Evolutionary conservation across 2,797 vertebrate species (phyloP).

Genomic region (Cirrhinus mrigala): DNA sequence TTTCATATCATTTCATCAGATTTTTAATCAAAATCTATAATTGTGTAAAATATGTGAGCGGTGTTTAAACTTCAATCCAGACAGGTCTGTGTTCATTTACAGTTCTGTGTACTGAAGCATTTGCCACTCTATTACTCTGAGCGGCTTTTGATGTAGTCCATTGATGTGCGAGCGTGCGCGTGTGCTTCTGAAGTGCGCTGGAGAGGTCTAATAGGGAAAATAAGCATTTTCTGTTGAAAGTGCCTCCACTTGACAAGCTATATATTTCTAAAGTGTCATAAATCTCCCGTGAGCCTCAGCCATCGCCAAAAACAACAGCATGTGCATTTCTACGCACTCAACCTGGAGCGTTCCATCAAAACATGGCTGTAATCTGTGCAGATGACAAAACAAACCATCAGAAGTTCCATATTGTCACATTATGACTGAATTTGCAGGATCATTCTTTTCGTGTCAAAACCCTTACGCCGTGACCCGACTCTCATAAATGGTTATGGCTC

Average conservation of each 20-base stretch:
- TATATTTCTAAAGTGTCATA: conserved; percentile 63
- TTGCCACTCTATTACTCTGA: conserved; percentile 44
- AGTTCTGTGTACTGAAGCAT: conserved; percentile 33
- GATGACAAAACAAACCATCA: conserved; percentile 31
- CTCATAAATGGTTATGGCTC: not conserved
- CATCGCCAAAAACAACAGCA: conserved; percentile 24
- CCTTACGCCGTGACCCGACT: not conserved
- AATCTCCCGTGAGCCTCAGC: conserved; percentile 57
- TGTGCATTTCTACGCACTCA: conserved; percentile 16
- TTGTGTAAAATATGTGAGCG: not conserved
- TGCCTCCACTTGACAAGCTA: conserved; percentile 59
- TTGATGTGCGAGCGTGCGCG: conserved; percentile 30
- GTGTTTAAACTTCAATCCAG: conserved; percentile 31
- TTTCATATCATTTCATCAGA: conserved; percentile 34
- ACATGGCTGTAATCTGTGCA: not conserved
- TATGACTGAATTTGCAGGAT: not conserved
- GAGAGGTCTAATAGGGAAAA: conserved; percentile 58
- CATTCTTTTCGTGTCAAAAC: not conserved
- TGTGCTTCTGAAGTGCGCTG: conserved; percentile 37
- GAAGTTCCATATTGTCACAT: conserved; percentile 3
- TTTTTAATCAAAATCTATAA: conserved; percentile 24
- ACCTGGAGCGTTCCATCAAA: conserved; percentile 4
- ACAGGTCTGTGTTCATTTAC: conserved; percentile 36
- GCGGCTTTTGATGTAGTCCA: conserved; percentile 48
- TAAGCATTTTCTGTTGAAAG: conserved; percentile 65